Percentiles rank a stretch among this genome's conserved stretches.
Evolutionary conservation across 1,140 invertebrate genomes (phyloP).

Genomic region (Homarus americanus): DNA sequence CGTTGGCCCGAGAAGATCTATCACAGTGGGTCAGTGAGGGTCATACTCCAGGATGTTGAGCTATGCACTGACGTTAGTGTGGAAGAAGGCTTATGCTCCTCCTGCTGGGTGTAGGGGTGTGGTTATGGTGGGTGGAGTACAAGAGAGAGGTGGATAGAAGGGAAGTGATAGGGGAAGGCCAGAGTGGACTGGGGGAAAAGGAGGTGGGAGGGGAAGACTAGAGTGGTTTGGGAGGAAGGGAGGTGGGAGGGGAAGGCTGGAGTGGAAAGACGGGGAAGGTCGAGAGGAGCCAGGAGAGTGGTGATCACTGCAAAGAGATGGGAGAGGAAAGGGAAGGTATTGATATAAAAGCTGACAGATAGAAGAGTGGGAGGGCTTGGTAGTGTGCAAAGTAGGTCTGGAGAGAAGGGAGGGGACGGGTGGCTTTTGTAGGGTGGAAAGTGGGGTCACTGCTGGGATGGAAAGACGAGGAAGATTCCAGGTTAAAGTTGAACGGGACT

Average conservation of each 20-base stretch:
- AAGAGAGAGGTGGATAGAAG: too few relatives aligned
- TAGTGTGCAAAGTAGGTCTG: background rate
- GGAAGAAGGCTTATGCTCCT: too few relatives aligned
- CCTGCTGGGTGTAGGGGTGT: background rate
- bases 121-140: background rate
- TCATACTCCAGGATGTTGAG: slow-evolving; percentile 7
- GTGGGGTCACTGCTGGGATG: background rate
- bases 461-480: background rate
- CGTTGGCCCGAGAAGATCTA: slow-evolving; percentile 1
- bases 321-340: too few relatives aligned
- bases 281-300: background rate
- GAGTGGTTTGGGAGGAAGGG: background rate
- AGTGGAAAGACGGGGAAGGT: background rate
- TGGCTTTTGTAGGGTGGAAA: too few relatives aligned
- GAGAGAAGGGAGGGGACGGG: too few relatives aligned
- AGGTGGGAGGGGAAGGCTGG: background rate
- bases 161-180: too few relatives aligned
- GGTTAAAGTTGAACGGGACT: too few relatives aligned
- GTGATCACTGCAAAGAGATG: background rate
- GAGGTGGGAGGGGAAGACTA: background rate
- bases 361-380: background rate
- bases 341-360: background rate
- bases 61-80: too few relatives aligned
- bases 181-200: too few relatives aligned
- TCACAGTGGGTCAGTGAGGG: slow-evolving; percentile 25